Percentiles rank a stretch among this genome's conserved stretches.
phyloP scores from a whole-genome alignment of 2,888 invertebrate species.

The Strigamia maritima region DNA sequence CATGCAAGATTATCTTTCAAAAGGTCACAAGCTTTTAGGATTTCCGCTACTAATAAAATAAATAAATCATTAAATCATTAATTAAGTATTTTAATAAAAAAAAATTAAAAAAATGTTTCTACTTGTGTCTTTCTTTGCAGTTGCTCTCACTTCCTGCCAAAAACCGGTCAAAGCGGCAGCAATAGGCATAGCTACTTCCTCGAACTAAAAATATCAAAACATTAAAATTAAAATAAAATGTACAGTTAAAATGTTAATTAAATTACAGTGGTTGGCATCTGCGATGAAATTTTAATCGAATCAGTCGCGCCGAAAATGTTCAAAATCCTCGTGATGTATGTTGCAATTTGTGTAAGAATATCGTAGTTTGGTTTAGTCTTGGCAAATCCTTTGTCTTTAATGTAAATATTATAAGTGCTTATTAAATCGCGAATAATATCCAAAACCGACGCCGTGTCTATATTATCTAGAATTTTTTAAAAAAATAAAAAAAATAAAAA shows the following conservation, averaged over 20 bases:
- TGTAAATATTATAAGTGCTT: constrained; percentile 79
- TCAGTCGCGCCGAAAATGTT: constrained; percentile 54
- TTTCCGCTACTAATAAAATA: neutral
- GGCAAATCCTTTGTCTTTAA: constrained; percentile 62
- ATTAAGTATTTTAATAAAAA: neutral
- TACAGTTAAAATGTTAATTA: neutral
- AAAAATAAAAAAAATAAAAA: constrained; percentile 28
- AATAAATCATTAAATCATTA: neutral
- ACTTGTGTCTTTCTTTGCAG: constrained; percentile 60
- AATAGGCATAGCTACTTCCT: constrained; percentile 83
- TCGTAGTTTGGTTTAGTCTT: constrained; percentile 60
- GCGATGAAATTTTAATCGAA: constrained; percentile 45
- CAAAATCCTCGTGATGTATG: constrained; percentile 77
- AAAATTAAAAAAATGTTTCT: neutral
- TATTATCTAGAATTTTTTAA: constrained; percentile 73
- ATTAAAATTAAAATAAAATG: neutral
- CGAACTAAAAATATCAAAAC: constrained; percentile 57
- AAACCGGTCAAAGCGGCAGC: constrained; percentile 80
- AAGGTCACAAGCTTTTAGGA: constrained; percentile 15
- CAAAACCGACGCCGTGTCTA: constrained; percentile 85
- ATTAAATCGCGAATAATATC: constrained; percentile 82
- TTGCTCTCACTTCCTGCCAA: constrained; percentile 70
- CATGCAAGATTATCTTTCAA: no score
- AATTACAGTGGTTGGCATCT: neutral
- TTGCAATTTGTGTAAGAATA: constrained; percentile 70